Evolutionary conservation across 1,140 invertebrate species (phyloP).

Genomic region (Trigoniulus corallinus): DNA sequence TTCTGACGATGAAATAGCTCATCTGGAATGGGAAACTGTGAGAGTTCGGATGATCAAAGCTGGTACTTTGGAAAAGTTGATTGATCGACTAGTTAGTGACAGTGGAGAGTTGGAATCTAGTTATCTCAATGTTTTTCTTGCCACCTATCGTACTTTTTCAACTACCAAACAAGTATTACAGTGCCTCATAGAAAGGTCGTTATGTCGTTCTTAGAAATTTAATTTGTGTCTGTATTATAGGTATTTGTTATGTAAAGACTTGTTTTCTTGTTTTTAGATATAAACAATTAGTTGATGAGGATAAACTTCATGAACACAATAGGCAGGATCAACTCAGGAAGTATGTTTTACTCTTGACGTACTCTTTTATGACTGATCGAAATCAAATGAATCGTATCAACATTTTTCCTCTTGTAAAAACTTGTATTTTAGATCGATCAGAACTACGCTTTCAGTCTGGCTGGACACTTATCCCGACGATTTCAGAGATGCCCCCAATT

Average conservation of each 20-base stretch:
- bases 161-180: constrained; percentile 63
- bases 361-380: too few species aligned
- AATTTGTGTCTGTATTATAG: background rate
- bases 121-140: constrained; percentile 93
- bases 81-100: constrained; percentile 80
- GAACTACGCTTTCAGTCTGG: constrained; percentile 75
- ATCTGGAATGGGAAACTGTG: constrained; percentile 98
- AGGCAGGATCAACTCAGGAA: background rate
- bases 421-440: constrained; percentile 47
- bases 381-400: too few species aligned
- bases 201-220: too few species aligned
- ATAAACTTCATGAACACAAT: background rate
- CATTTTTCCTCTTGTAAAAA: background rate
- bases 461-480: constrained; percentile 92
- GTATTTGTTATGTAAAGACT: background rate
- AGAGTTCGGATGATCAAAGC: constrained; percentile 87
- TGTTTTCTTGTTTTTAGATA: background rate
- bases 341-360: background rate
- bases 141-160: constrained; percentile 72
- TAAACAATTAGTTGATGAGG: background rate
- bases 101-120: constrained; percentile 92
- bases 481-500: constrained; percentile 67
- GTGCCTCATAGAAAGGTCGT: constrained; percentile 58
- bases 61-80: constrained; percentile 79
- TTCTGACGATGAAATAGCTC: constrained; percentile 53